Evolutionary conservation across 1,140 invertebrate species (phyloP).

Genomic region (Temnothorax longispinosus): DNA sequence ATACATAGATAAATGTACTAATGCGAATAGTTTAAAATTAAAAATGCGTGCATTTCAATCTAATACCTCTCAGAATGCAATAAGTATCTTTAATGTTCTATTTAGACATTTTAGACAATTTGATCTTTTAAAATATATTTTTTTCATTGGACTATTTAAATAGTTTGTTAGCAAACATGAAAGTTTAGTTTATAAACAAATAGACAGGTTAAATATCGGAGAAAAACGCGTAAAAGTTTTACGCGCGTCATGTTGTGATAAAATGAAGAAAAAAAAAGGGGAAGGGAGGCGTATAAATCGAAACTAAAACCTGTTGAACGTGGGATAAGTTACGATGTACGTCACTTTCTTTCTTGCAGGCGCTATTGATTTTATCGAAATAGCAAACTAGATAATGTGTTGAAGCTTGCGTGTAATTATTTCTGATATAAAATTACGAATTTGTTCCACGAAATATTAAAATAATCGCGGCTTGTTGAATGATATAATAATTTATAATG

Average conservation of each 20-base stretch:
- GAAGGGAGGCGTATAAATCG: slow-evolving; percentile 1
- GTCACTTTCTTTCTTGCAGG: slow-evolving; percentile 20
- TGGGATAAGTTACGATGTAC: slow-evolving; percentile 12
- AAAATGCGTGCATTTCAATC: neutral
- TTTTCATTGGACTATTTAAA: neutral
- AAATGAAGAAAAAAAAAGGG: neutral
- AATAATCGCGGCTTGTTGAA: neutral
- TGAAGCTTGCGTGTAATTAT: slow-evolving; percentile 3
- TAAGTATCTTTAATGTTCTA: neutral
- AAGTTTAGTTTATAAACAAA: slow-evolving; percentile 5
- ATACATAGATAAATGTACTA: neutral
- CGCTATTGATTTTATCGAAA: slow-evolving; percentile 22
- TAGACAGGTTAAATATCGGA: neutral
- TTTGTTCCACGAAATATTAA: neutral
- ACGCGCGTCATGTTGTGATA: slow-evolving; percentile 1
- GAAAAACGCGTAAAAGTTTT: neutral
- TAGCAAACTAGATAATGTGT: neutral
- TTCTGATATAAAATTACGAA: neutral
- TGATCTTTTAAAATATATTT: neutral
- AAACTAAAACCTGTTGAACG: slow-evolving; percentile 55
- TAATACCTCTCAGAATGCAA: neutral
- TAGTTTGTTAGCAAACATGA: neutral
- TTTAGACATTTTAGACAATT: neutral
- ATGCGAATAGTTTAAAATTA: neutral
- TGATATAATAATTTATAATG: neutral